Base-by-base conservation (phyloP, 2,113 vertebrate species). In the Rana temporaria region DNA sequence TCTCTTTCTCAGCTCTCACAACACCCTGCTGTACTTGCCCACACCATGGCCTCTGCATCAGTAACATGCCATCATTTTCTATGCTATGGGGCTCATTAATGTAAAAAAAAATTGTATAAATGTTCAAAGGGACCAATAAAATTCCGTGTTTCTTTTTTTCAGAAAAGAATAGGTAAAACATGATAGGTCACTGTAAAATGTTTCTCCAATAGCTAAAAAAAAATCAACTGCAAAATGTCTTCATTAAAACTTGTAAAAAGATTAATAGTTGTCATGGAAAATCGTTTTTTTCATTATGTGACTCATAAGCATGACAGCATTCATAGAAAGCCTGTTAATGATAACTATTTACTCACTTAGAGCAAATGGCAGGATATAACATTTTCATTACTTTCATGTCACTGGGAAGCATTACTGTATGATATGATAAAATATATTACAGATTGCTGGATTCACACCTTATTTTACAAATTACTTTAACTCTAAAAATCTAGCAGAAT, bases 301-400 rank as follows among this genome's bases (percentile, higher is more conserved):
- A 72, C 52, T 57, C 53, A 48, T 9, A 20, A 20, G 60, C 60
- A 24, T 52, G 32, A 30, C 24, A 19, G 53, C 2, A 73, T 18
- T 34, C 53, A 32, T 16, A 2, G 2, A 55, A 16, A 72, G 8
- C 16, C 14, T 24, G 22, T 72, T 72, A 72, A 18, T 30, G 24
- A 6, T 74, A 59, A 59, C 34, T 60, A 30, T 59, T 60, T 59
- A 32, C 34, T 17, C 12, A 20, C 57, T 74, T 74, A 56, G n/a
- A 74, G 24, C 22, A 32, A 52, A 59, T 74, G 56, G 19, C 18
- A 20, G 55, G 69, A 60, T n/a, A 60, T 19, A 63, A 12, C 1
- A 60, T 20, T 59, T 60, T 32, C n/a, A 59, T 74, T 74, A 74
- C 57, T 56, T n/a, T 60, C 53, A 57, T 59, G 18, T 56, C 53